phyloP scores from a whole-genome alignment of 2,797 vertebrate genomes.

The Lacerta agilis region DNA sequence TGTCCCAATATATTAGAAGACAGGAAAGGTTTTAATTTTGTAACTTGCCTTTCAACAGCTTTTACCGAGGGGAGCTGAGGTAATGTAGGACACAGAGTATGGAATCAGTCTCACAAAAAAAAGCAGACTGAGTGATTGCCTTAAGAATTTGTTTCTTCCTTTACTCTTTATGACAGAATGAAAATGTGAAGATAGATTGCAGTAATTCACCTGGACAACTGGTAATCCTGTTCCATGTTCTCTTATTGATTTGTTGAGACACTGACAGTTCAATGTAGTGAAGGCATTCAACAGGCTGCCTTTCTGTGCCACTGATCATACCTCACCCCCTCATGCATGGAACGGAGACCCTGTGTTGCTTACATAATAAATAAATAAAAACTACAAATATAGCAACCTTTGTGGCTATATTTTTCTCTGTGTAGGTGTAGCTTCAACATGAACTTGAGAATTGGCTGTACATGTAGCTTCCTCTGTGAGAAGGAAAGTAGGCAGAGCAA shows the following conservation, averaged over 20 bases:
- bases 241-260: slow-evolving; percentile 17
- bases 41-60: neutral
- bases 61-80: neutral
- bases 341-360: neutral
- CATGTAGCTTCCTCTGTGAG: no score
- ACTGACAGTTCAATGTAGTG: neutral
- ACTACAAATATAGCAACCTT: neutral
- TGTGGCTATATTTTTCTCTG: neutral
- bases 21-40: slow-evolving; percentile 3
- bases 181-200: slow-evolving; percentile 31
- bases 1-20: neutral
- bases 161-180: neutral
- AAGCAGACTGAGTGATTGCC: neutral
- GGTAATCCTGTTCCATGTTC: slow-evolving; percentile 9
- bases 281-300: neutral
- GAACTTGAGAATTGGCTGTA: neutral
- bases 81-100: neutral
- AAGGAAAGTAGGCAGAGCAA: no score
- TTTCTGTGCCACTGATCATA: neutral
- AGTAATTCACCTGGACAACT: neutral
- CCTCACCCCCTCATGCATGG: neutral
- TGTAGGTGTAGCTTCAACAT: neutral
- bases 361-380: neutral
- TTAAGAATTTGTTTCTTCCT: neutral
- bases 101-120: neutral